Base-by-base conservation (phyloP, 2,113 vertebrate genomes). In the Corydoras maculifer region DNA sequence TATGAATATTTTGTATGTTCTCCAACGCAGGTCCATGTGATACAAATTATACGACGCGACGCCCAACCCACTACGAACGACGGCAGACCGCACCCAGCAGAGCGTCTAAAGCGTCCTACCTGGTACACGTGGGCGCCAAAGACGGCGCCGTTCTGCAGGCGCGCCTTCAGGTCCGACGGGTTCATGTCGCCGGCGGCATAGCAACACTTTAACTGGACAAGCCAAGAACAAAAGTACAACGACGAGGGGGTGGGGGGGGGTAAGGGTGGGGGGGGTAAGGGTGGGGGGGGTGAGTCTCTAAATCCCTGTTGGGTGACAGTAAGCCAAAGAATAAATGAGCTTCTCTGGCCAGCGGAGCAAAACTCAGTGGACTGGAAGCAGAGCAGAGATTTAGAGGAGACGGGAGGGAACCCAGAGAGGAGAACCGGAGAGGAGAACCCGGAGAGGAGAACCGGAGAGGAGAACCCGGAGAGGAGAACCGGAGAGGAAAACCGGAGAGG, bases 61-160 rank as follows among this genome's bases (percentile, higher is more conserved):
- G 58, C 15, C 31, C 43, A 61, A 49, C 59, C 35, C 35, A 43
- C 7, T 4, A 60, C 66, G 10, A 31, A 32, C 62, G 65, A 32
- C 62, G 68, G 9, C 29, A 53, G 3, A 61, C 31, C 64, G 43
- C 53, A 61, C 64, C 53, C 65, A 15, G 10, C 18, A 32, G 30
- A 11, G 43, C 62, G 12, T 5, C 59, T 9, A 8, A 5, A 31
- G 9, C 49, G 31, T 69, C 90, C 89, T 91, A 93, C 92, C 91
- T 93, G 91, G 81, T 91, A 91, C 90, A 91, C 91, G 89, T 85
- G 91, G 85, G 90, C 91, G 84, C 88, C 92, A 90, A 91, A 87
- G 76, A 87, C 84, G 83, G 84, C 90, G 87, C 93, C 91, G 91
- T 92, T 93, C 86, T 89, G 87, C 81, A 87, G 87, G 72, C 83